Evolutionary conservation across 2,888 invertebrate genomes (phyloP), one percentile per base, ranked within the genome.

Genomic region (Emmelina monodactyla): DNA sequence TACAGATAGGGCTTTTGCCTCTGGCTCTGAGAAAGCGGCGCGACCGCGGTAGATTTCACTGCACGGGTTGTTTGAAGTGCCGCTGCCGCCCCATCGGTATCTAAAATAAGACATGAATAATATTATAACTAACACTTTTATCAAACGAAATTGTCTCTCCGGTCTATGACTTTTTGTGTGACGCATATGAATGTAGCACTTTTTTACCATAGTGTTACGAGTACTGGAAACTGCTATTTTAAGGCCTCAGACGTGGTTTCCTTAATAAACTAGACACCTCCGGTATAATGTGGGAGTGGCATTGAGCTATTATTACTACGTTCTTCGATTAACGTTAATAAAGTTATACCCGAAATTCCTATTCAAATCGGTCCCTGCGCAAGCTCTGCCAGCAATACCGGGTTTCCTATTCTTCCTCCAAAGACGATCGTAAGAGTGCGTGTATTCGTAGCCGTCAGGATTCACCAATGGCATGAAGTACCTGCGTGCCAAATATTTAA

Each of bases 361-460:
- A 58, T 93, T 94, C 1, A 93, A 82, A 71, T 94, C 93, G 1
- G 87, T 84, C 1, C 93, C 93, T 0, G 83, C 70, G 55, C 93
- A 94, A 4, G 47, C 45, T 36, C 66, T 54, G 4, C 51, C 53
- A 1, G 82, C 69, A 35, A 81, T 82, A 1, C 79, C 72, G 28
- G 83, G 83, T 46, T 82, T 83, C 39, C 90, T 82, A 55, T 91
- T 91, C 58, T 92, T 91, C 34, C 91, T 81, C 94, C 94, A 95
- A 32, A 94, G 69, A 34, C 94, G 84, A 58, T 93, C 91, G 9
- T 76, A 80, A 1, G 76, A 83, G 62, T 93, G 92, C 0, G 92
- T 88, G 60, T 89, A 91, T 56, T 91, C 93, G 58, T 96, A 96
- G 7, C 95, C 93, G 54, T 95, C 91, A 5, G 92, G 92, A 64